These are phyloP conservation scores for Pterocles orientalis DNA, from an alignment of 2,113 vertebrate genomes.

Conservation along the genomic window DNA sequence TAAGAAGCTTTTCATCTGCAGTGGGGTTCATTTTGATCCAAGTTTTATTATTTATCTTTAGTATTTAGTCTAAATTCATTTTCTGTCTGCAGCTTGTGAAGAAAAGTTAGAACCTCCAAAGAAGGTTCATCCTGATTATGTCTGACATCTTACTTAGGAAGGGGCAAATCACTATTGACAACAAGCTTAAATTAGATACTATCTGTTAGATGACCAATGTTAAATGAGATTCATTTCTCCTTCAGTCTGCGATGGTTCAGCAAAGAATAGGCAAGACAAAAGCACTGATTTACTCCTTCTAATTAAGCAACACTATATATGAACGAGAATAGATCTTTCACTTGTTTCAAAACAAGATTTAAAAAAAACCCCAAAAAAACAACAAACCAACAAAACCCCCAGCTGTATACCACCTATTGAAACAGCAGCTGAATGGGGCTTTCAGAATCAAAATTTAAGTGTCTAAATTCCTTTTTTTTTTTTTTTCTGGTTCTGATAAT, in stretches of 20 bases:
- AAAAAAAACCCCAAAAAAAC: too few relatives aligned
- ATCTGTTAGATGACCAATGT: not conserved
- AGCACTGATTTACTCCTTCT: not conserved
- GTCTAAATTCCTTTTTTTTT: not conserved
- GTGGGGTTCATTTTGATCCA: not conserved
- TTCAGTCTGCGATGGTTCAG: not conserved
- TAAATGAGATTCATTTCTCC: not conserved
- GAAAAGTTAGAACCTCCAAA: constrained; percentile 6
- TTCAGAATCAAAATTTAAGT: not conserved
- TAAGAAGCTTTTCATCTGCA: not conserved
- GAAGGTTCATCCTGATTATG: constrained; percentile 13
- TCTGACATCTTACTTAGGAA: constrained; percentile 5
- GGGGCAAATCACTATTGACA: constrained; percentile 18
- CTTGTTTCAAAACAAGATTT: not conserved
- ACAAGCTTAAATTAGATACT: constrained; percentile 19
- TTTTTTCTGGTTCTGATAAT: not conserved
- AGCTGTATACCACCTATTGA: not conserved
- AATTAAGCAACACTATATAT: not conserved
- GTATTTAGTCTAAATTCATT: not conserved
- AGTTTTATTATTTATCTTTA: not conserved
- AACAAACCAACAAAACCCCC: accelerated
- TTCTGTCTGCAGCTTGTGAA: not conserved
- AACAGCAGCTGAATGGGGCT: not conserved
- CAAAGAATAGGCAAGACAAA: not conserved
- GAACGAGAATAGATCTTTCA: not conserved